phyloP scores from a whole-genome alignment of 2,113 vertebrate genomes.

The Zosterops japonicus region DNA sequence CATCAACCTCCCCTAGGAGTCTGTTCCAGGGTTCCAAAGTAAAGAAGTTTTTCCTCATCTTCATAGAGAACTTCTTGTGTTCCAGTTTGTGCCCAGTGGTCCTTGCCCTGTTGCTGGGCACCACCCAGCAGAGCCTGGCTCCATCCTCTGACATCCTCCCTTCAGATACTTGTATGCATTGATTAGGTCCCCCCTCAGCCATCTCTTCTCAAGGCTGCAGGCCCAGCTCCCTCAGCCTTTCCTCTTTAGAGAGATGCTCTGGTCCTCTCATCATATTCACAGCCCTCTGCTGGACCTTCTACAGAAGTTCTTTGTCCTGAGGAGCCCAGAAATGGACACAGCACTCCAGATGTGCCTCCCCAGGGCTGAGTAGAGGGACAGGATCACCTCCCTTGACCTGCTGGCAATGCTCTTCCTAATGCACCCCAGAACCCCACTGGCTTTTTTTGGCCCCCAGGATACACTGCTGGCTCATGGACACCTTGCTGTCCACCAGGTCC shows the following conservation, averaged over 20 bases:
- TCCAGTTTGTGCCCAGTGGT: not conserved
- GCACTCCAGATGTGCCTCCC: not conserved
- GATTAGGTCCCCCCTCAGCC: rapidly evolving
- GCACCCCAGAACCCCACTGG: not conserved
- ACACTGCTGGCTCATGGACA: not conserved
- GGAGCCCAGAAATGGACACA: not conserved
- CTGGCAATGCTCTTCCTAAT: not conserved
- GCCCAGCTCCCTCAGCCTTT: not conserved
- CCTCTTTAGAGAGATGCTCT: rapidly evolving
- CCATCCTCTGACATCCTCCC: not conserved
- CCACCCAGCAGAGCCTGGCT: not conserved
- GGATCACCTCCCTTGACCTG: rapidly evolving
- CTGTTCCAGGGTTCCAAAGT: not conserved
- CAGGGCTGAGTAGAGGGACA: not conserved
- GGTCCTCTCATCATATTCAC: not conserved
- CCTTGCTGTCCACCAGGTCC: not conserved
- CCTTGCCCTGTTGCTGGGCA: not conserved
- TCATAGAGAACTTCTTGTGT: not conserved
- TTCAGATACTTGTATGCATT: not conserved
- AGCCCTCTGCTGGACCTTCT: not conserved
- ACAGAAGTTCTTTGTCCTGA: not conserved
- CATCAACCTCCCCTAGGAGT: not conserved
- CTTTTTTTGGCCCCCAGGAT: not conserved
- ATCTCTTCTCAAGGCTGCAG: not conserved
- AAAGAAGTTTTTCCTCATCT: not conserved